Evolutionary conservation across 1,140 invertebrate genomes (phyloP).

Genomic region (Cyclina sinensis): DNA sequence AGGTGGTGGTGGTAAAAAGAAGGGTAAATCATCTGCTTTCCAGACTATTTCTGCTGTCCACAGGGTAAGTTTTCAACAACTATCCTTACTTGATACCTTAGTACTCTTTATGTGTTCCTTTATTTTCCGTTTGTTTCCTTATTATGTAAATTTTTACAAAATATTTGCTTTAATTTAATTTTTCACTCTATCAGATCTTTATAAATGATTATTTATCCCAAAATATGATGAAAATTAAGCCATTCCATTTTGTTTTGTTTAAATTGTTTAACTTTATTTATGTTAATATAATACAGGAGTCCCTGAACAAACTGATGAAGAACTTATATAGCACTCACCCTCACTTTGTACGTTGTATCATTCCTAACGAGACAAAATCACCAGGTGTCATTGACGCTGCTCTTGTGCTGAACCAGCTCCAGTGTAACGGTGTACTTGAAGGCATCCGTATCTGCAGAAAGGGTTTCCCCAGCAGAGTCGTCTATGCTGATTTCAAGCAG

Average conservation of each 20-base stretch:
- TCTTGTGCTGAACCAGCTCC: slow-evolving; percentile 98
- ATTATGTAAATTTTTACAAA: too few relatives aligned
- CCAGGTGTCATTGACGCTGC: slow-evolving; percentile 98
- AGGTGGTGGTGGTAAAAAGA: slow-evolving; percentile 75
- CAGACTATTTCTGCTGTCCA: slow-evolving; percentile 93
- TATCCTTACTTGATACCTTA: too few relatives aligned
- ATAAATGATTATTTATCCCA: background rate
- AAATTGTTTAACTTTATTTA: too few relatives aligned
- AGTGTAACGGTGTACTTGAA: slow-evolving; percentile 99
- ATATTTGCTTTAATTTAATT: background rate
- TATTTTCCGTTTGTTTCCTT: too few relatives aligned
- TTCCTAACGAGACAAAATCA: slow-evolving; percentile 99
- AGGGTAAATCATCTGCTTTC: slow-evolving; percentile 93
- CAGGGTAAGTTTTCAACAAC: slow-evolving; percentile 73
- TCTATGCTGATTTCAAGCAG: slow-evolving; percentile 99
- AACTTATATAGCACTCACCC: slow-evolving; percentile 97
- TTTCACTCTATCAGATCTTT: background rate
- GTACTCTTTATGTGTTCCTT: too few relatives aligned
- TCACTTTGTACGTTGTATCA: slow-evolving; percentile 99
- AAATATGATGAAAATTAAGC: too few relatives aligned
- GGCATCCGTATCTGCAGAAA: slow-evolving; percentile 99
- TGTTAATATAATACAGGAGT: slow-evolving; percentile 68
- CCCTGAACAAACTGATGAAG: slow-evolving; percentile 91
- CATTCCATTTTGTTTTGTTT: too few relatives aligned
- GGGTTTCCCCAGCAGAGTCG: slow-evolving; percentile 99